Percentiles rank a stretch among this genome's conserved stretches.
Evolutionary conservation across 2,113 vertebrate genomes (phyloP).

Genomic region (Zeus faber): DNA sequence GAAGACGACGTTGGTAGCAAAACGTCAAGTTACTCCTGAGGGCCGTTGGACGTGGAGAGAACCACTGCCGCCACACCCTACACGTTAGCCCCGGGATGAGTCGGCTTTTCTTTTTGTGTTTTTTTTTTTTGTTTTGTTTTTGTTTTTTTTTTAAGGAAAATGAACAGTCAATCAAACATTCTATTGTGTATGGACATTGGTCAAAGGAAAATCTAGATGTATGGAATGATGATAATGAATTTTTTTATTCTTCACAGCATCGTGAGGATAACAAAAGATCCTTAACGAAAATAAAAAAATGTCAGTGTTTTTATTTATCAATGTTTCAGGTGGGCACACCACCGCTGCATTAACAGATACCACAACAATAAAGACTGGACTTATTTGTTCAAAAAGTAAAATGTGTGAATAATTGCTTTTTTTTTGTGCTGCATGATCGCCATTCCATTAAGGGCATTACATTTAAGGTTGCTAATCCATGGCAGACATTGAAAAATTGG

Average conservation of each 20-base stretch:
- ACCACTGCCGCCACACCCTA: slow-evolving; percentile 42
- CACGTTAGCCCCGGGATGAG: slow-evolving; percentile 64
- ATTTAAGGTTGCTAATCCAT: slow-evolving; percentile 29
- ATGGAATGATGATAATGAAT: slow-evolving; percentile 64
- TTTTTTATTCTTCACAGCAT: slow-evolving; percentile 70
- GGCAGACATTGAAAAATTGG: slow-evolving; percentile 35
- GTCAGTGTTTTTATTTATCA: slow-evolving; percentile 84
- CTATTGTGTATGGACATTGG: slow-evolving; percentile 75
- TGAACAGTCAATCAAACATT: slow-evolving; percentile 67
- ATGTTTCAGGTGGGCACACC: slow-evolving; percentile 71
- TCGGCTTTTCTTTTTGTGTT: too few species aligned
- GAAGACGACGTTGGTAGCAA: slow-evolving; percentile 99
- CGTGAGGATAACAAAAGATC: slow-evolving; percentile 64
- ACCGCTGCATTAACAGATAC: slow-evolving; percentile 73
- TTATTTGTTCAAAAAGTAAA: slow-evolving; percentile 69
- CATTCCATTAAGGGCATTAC: slow-evolving; percentile 48
- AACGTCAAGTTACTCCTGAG: slow-evolving; percentile 98
- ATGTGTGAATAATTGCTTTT: slow-evolving; percentile 69
- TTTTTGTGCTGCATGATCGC: slow-evolving; percentile 66
- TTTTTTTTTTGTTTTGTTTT: too few species aligned
- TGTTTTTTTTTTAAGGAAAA: slow-evolving; percentile 60
- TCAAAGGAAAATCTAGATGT: slow-evolving; percentile 73
- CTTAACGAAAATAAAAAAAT: slow-evolving; percentile 57
- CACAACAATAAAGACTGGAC: slow-evolving; percentile 78
- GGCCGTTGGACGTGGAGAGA: slow-evolving; percentile 47